These are phyloP conservation scores for Agrochola litura DNA, from an alignment of 2,888 invertebrate genomes.

Conservation along the genomic window DNA sequence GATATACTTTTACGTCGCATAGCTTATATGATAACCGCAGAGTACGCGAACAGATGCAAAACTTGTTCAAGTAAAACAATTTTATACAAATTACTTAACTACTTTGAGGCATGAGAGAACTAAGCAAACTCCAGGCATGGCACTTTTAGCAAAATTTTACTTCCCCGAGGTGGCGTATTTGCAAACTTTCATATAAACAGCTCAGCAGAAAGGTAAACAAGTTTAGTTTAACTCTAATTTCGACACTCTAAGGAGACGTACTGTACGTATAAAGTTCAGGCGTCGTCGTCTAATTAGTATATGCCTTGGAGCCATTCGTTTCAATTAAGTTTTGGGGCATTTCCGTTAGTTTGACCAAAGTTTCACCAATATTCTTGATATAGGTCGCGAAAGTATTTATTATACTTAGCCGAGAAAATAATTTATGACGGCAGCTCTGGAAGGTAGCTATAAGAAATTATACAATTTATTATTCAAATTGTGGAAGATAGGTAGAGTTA, in stretches of 20 bases:
- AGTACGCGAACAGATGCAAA: constrained; percentile 54
- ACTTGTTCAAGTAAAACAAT: constrained; percentile 63
- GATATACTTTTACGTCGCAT: constrained; percentile 11
- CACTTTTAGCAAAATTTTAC: constrained; percentile 80
- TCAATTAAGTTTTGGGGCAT: constrained; percentile 81
- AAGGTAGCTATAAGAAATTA: not conserved
- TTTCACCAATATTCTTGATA: constrained; percentile 63
- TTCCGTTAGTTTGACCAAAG: constrained; percentile 62
- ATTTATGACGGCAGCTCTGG: constrained; percentile 9
- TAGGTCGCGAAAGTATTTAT: constrained; percentile 44
- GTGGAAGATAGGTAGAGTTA: not conserved
- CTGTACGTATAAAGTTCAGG: constrained; percentile 78
- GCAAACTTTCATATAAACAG: constrained; percentile 85
- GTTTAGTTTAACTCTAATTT: constrained; percentile 86
- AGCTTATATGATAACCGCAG: constrained; percentile 48
- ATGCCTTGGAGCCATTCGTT: constrained; percentile 85
- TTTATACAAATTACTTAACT: constrained; percentile 69
- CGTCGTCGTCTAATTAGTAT: constrained; percentile 83
- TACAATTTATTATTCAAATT: constrained; percentile 32
- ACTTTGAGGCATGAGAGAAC: constrained; percentile 69
- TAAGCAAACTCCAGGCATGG: constrained; percentile 73
- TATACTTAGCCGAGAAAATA: constrained; percentile 1
- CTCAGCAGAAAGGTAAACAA: constrained; percentile 84
- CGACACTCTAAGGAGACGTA: constrained; percentile 84
- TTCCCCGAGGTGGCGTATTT: constrained; percentile 80